Base-by-base conservation (phyloP, 2,888 invertebrate genomes). In the Andrena chrysosceles region DNA sequence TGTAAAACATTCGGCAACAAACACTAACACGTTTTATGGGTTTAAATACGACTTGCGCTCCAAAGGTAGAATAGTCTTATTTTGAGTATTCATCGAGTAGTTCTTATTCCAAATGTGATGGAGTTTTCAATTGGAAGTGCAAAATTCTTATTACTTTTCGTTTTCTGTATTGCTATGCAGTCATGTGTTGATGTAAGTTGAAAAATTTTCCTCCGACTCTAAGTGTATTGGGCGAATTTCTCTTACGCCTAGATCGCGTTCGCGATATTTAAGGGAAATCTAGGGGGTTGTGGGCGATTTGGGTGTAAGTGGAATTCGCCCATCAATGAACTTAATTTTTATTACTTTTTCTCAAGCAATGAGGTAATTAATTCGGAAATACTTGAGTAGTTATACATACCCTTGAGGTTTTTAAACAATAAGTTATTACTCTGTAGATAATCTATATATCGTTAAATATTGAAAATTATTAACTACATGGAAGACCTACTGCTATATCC, bases 31-130 rank as follows among this genome's bases (percentile, higher is more conserved):
- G 0, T 35, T 63, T 7, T 3, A 16, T 13, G n/a, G 20, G 63
- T 79, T 69, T 81, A 81, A 79, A 79, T 72, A 69, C 59, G 31
- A 63, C 16, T 6, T 8, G 4, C 1, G n/a, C 10, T 2, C 7
- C 7, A 8, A 4, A 3, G 13, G 20, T 0, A 13, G 72, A 26
- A 13, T 49, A 81, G 20, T 73, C 7, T 10, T 7, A 8, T 31
- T 64, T 63, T 66, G 6, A 59, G 26, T n/a, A 10, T 63, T 52
- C n/a, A 59, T 13, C 2, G 16, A 60, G 26, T 10, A 29, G n/a
- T 29, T 23, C n/a, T 10, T 7, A 1, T 23, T n/a, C 5, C 2
- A 5, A 59, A 33, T n/a, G 1, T 2, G 8, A 81, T 81, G 81
- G n/a, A 26, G 16, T 35, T 49, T 16, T 31, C 49, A 13, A 59